Conservation (phyloP, 2,888 invertebrate genomes). For the Monochamus alternatus region DNA sequence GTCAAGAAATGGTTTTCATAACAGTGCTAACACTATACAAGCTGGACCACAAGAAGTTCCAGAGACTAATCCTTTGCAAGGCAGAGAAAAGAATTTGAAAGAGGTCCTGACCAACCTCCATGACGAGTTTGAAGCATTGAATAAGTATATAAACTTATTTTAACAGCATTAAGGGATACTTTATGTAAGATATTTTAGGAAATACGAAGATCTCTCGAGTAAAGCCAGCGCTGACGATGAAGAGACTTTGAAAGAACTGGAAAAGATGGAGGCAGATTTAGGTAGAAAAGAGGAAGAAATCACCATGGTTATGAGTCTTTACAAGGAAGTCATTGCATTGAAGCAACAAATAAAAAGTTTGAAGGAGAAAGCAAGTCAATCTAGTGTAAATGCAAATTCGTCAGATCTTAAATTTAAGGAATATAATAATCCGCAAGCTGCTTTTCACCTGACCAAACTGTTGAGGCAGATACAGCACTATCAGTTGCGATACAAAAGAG, state of each 20-base stretch:
- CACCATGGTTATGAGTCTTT: constrained; percentile 68
- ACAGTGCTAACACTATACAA: neutral
- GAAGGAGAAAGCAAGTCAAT: constrained; percentile 62
- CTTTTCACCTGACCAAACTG: constrained; percentile 67
- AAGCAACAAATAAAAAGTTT: constrained; percentile 67
- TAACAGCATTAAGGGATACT: too few relatives aligned
- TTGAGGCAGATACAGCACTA: constrained; percentile 69
- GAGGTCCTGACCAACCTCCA: constrained; percentile 68
- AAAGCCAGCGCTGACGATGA: constrained; percentile 52
- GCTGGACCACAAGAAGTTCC: constrained; percentile 4
- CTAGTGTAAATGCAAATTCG: constrained; percentile 52
- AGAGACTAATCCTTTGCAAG: constrained; percentile 45
- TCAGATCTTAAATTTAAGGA: constrained; percentile 52
- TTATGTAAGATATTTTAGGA: constrained; percentile 50
- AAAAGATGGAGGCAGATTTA: constrained; percentile 64
- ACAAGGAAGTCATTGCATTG: constrained; percentile 68
- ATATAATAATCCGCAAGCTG: constrained; percentile 64
- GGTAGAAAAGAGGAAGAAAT: constrained; percentile 70
- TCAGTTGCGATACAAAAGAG: constrained; percentile 62
- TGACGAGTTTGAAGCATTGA: constrained; percentile 67
- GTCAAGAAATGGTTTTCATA: constrained; percentile 22
- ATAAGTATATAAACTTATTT: constrained; percentile 59
- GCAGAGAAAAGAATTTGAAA: constrained; percentile 66
- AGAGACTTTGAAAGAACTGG: constrained; percentile 62
- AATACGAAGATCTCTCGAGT: constrained; percentile 63